Conservation (phyloP, 2,888 invertebrate species). For the Coenonympha glycerion region DNA sequence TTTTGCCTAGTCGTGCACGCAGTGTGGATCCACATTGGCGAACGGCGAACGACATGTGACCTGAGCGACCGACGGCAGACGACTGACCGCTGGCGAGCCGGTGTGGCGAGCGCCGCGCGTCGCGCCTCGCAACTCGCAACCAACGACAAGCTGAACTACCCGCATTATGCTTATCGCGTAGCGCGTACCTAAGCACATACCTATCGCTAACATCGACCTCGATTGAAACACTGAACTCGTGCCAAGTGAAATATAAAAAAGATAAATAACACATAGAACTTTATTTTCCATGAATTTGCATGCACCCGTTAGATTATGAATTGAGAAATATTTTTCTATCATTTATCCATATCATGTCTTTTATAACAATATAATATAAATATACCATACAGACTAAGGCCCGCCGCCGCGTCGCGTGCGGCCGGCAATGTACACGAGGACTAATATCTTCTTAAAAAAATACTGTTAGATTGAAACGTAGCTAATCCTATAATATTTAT, state of each 20-base stretch:
- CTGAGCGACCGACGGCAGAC: slow-evolving; percentile 17
- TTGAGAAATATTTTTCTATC: slow-evolving; percentile 71
- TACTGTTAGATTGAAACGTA: slow-evolving; percentile 77
- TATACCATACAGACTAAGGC: slow-evolving; percentile 70
- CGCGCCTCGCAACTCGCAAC: slow-evolving; percentile 24
- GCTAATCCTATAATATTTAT: slow-evolving; percentile 70
- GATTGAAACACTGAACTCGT: slow-evolving; percentile 68
- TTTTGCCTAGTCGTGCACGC: slow-evolving; percentile 11
- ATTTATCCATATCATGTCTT: slow-evolving; percentile 72
- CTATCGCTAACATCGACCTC: slow-evolving; percentile 39
- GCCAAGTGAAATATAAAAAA: slow-evolving; percentile 75
- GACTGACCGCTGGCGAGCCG: too few species aligned
- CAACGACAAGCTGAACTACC: slow-evolving; percentile 43
- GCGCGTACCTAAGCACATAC: slow-evolving; percentile 37
- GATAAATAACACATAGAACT: slow-evolving; percentile 74
- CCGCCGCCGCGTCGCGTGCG: slow-evolving; percentile 57
- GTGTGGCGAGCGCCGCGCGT: too few species aligned
- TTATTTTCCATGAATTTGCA: slow-evolving; percentile 69
- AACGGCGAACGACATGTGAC: slow-evolving; percentile 11
- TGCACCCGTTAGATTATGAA: slow-evolving; percentile 74
- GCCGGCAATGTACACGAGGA: slow-evolving; percentile 71
- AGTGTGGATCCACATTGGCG: slow-evolving; percentile 17
- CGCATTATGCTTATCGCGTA: slow-evolving; percentile 26
- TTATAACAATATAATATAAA: slow-evolving; percentile 67
- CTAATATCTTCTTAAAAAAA: slow-evolving; percentile 77